Evolutionary conservation across 2,888 invertebrate species (phyloP).

Genomic region (Hipparchia semele): DNA sequence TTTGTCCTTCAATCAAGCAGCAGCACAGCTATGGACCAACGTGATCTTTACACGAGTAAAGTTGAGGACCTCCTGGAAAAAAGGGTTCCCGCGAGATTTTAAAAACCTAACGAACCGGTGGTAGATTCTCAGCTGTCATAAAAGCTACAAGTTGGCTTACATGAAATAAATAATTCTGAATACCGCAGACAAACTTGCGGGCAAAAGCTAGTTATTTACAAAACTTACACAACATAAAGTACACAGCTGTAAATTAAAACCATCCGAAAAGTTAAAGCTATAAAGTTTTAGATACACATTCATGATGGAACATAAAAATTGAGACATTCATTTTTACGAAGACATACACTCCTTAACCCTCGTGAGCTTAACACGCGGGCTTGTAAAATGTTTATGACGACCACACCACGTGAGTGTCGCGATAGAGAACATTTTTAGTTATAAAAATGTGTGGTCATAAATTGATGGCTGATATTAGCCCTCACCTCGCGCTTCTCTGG

Average conservation of each 20-base stretch:
- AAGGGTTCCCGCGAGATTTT: background rate
- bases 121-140: too few species aligned
- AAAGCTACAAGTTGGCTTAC: too few species aligned
- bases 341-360: background rate
- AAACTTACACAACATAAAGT: background rate
- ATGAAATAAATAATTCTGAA: too few species aligned
- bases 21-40: too few species aligned
- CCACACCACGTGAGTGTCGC: background rate
- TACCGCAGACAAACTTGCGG: background rate
- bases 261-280: background rate
- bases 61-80: too few species aligned
- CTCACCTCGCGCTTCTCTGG: too few species aligned
- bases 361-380: background rate
- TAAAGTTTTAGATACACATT: background rate
- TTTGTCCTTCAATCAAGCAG: too few species aligned
- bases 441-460: background rate
- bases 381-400: constrained; percentile 9
- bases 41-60: too few species aligned
- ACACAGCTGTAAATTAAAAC: background rate
- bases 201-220: background rate
- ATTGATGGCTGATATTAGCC: background rate
- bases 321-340: constrained; percentile 14
- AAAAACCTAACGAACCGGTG: background rate
- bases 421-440: background rate
- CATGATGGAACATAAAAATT: constrained; percentile 6